Base-by-base conservation (phyloP, 2,113 vertebrate genomes). In the Mesocricetus auratus region DNA sequence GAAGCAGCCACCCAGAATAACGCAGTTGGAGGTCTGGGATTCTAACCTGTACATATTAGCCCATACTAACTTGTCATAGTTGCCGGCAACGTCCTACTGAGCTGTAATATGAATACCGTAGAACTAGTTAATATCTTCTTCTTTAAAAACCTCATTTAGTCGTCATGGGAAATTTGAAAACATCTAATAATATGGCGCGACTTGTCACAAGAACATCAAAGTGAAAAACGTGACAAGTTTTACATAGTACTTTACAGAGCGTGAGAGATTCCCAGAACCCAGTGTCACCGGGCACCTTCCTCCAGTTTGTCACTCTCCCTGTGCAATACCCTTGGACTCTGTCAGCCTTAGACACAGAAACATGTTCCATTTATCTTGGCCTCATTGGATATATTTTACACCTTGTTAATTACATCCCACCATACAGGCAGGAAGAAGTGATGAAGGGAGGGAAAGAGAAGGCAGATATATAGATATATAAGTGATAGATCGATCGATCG, bases 291-390 rank as follows among this genome's bases (percentile, higher is more conserved):
- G 6, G 7, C 0, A 8, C 10, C 8, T 33, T 33, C n/a, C 5
- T 0, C 3, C 7, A n/a, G 7, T 6, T 39, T 33, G 11, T 33
- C 71, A 60, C 16, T 31, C 15, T 85, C 45, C 0, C 0, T 24
- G 12, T 5, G 89, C 33, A 26, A 3, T 78, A 8, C 60, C 58
- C 47, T 86, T 45, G 26, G 42, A 58, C 86, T 92, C 8, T 24
- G 31, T 15, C 10, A 47, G 50, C 58, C 31, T 73, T 31, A 15
- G 8, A 29, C 39, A 21, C 1, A 42, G 62, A 92, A 78, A 73
- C 13, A 26, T 33, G 45, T 53, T 58, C n/a, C 11, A 71, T 6
- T 82, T 73, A 64, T 7, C 33, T 4, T 26, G 36, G 33, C 62
- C 12, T 83, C 73, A n/a, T 50, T 50, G 17, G 66, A 56, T 26